phyloP scores from a whole-genome alignment of 1,140 invertebrate genomes.

The Diuraphis noxia region DNA sequence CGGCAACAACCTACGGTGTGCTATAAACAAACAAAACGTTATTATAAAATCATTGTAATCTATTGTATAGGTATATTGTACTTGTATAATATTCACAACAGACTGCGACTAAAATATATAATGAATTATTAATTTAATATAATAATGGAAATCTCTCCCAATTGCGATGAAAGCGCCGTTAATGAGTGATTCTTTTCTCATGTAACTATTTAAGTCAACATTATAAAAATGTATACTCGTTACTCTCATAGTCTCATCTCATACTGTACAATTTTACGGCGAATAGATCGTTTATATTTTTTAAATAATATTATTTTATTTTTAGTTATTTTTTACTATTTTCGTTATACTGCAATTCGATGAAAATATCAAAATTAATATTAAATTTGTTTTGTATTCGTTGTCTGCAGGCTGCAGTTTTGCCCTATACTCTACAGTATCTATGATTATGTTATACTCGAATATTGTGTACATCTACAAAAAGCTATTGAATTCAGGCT shows the following conservation, averaged over 20 bases:
- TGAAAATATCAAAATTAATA: background rate
- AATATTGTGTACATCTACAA: background rate
- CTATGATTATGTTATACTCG: background rate
- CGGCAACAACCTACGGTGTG: background rate
- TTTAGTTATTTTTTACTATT: too few relatives aligned
- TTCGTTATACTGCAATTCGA: too few relatives aligned
- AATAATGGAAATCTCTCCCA: background rate
- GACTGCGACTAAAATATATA: background rate
- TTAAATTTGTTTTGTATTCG: too few relatives aligned
- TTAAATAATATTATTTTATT: background rate
- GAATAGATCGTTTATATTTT: background rate
- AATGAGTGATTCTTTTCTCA: background rate
- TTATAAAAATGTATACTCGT: background rate
- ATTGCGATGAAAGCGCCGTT: background rate
- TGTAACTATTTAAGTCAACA: background rate
- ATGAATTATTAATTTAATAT: slow-evolving; percentile 5
- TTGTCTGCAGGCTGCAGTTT: background rate
- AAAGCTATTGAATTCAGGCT: background rate
- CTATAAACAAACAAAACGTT: background rate
- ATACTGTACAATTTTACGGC: background rate
- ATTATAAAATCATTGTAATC: background rate
- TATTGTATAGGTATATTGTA: background rate
- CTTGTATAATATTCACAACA: background rate
- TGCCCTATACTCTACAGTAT: background rate
- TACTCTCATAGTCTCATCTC: too few relatives aligned